phyloP scores from a whole-genome alignment of 2,113 vertebrate genomes.

The Mesembrinibis cayennensis region DNA sequence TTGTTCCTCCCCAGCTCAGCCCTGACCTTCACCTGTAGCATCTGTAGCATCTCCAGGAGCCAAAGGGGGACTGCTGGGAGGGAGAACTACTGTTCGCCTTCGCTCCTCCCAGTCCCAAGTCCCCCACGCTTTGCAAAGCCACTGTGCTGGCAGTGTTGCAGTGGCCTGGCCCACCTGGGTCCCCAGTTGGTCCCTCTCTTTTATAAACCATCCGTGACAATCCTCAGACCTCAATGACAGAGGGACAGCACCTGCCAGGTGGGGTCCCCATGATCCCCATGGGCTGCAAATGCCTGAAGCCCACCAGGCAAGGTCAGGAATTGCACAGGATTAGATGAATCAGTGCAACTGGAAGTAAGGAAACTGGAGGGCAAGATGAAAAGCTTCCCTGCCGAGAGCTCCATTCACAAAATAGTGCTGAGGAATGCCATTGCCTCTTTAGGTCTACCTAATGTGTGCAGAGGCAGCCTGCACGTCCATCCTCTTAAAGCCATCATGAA shows the following conservation, averaged over 20 bases:
- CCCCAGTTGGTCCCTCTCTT: not conserved
- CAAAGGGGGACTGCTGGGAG: fast-evolving
- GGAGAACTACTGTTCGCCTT: not conserved
- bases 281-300: not conserved
- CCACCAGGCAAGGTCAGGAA: not conserved
- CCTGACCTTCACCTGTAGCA: not conserved
- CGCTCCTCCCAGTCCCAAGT: not conserved
- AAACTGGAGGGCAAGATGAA: not conserved
- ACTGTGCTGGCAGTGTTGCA: not conserved
- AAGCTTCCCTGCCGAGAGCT: not conserved
- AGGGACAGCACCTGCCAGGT: not conserved
- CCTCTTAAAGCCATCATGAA: not conserved
- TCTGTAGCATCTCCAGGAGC: not conserved
- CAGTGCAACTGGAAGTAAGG: not conserved
- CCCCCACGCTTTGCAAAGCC: not conserved
- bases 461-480: not conserved
- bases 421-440: not conserved
- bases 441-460: not conserved
- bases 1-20: not conserved
- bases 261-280: fast-evolving
- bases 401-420: not conserved
- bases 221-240: not conserved
- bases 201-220: not conserved
- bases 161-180: not conserved
- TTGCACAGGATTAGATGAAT: not conserved